phyloP scores from a whole-genome alignment of 2,113 vertebrate species.

The Kryptolebias marmoratus region DNA sequence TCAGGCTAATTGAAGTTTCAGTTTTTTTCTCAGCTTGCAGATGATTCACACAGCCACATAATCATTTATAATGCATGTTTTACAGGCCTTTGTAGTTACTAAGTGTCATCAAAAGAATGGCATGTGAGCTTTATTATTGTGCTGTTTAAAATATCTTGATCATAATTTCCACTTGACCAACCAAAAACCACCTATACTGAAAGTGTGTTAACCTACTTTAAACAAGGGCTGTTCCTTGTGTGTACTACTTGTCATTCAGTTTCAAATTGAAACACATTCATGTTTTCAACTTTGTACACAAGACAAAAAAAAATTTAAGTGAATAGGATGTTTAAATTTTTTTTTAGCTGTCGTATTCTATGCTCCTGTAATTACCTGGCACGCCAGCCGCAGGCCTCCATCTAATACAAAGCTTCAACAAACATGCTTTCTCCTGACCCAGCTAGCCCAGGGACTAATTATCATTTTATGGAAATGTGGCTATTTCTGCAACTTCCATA shows the following conservation, averaged over 20 bases:
- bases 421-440: conserved; percentile 76
- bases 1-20: conserved; percentile 63
- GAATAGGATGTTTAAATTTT: conserved; percentile 65
- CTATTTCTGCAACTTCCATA: conserved; percentile 96
- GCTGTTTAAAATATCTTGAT: conserved; percentile 52
- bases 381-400: conserved; percentile 58
- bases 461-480: conserved; percentile 98
- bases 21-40: conserved; percentile 49
- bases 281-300: conserved; percentile 23
- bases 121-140: conserved; percentile 43
- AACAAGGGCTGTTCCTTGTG: conserved; percentile 28
- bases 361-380: conserved; percentile 68
- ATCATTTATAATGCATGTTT: conserved; percentile 52
- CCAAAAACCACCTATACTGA: conserved; percentile 55
- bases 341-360: conserved; percentile 38
- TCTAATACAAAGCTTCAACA: conserved; percentile 67
- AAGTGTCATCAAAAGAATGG: conserved; percentile 49
- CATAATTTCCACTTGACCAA: conserved; percentile 63
- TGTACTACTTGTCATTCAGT: conserved; percentile 21
- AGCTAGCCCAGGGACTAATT: conserved; percentile 96
- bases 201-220: conserved; percentile 61
- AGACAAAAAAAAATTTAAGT: conserved; percentile 18
- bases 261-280: conserved; percentile 46
- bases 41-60: conserved; percentile 51
- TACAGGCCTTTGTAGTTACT: conserved; percentile 52